Conservation (phyloP, 2,797 vertebrate genomes). For the Anolis apletophallus region DNA sequence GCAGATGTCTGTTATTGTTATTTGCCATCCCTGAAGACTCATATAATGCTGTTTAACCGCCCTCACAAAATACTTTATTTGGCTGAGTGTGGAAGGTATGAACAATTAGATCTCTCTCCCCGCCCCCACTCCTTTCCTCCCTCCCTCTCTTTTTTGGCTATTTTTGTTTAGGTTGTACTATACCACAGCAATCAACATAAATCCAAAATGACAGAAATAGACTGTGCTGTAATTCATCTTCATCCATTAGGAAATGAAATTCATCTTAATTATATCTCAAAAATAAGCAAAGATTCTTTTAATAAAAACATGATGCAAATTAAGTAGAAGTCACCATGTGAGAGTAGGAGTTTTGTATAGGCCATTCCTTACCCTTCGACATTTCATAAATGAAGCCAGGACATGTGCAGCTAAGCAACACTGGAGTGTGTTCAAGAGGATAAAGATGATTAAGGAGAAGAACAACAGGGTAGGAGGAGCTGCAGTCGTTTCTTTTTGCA, state of each 20-base stretch:
- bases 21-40: too few species aligned
- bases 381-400: too few species aligned
- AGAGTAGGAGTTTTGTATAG: neutral
- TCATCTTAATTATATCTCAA: neutral
- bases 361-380: too few species aligned
- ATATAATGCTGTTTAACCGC: too few species aligned
- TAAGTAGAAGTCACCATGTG: neutral
- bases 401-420: too few species aligned
- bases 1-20: too few species aligned
- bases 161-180: neutral
- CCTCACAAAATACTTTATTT: neutral
- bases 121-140: too few species aligned
- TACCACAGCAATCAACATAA: neutral
- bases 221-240: neutral
- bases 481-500: too few species aligned
- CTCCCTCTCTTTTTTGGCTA: neutral
- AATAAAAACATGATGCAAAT: neutral
- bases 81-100: neutral
- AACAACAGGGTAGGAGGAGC: too few species aligned
- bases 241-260: conserved; percentile 15
- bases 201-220: neutral
- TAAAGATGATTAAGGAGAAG: too few species aligned
- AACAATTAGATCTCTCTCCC: neutral
- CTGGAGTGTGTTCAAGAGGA: too few species aligned
- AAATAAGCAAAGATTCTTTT: neutral